Conservation (phyloP, 2,888 invertebrate genomes). For the Diloba caeruleocephala region DNA sequence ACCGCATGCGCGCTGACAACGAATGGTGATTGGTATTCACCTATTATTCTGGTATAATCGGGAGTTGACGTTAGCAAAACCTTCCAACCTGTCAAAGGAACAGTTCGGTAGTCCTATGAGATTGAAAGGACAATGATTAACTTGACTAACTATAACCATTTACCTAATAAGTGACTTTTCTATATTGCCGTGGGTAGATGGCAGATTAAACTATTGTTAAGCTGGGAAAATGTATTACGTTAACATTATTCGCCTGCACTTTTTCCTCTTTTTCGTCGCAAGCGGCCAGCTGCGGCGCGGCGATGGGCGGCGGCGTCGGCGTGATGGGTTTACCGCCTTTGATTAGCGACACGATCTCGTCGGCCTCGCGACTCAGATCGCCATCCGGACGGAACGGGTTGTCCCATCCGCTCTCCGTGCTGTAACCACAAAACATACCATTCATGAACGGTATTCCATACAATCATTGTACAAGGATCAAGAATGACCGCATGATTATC, state of each 20-base stretch:
- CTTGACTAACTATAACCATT: too few species aligned
- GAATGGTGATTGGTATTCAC: too few species aligned
- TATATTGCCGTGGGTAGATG: background rate
- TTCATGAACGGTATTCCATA: constrained; percentile 24
- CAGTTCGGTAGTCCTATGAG: too few species aligned
- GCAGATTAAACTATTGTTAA: too few species aligned
- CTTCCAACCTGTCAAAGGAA: too few species aligned
- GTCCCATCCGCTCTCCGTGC: constrained; percentile 98
- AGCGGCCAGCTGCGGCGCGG: constrained; percentile 88
- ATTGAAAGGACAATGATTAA: too few species aligned
- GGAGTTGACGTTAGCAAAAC: too few species aligned
- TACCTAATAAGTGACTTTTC: background rate
- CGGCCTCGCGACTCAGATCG: constrained; percentile 97
- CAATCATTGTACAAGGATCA: constrained; percentile 23
- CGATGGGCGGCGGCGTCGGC: constrained; percentile 89
- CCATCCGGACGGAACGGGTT: constrained; percentile 99
- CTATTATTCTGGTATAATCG: too few species aligned
- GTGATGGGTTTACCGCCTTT: constrained; percentile 97
- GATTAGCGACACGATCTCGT: constrained; percentile 98
- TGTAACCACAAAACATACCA: constrained; percentile 73
- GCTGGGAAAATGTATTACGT: constrained; percentile 66
- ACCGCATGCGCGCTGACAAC: too few species aligned
- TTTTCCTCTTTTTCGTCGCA: constrained; percentile 84
- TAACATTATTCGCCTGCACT: constrained; percentile 77
- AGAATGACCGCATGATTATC: constrained; percentile 39